Conservation (phyloP, 2,113 vertebrate genomes). For the Trogon surrucura region DNA sequence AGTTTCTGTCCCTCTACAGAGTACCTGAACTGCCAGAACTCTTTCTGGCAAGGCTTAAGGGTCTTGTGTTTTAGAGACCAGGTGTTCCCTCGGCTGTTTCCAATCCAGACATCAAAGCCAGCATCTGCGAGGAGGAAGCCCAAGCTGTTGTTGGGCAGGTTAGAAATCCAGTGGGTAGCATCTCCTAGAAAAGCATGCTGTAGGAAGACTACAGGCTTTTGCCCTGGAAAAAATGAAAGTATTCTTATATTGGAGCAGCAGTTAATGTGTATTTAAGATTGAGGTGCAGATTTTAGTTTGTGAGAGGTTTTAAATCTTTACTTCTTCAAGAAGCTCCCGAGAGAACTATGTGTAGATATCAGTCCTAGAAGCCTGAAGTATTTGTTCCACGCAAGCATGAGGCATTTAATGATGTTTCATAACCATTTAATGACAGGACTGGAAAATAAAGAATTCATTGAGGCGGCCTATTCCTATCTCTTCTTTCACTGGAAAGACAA, state of each 20-base stretch:
- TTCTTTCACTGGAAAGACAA: neutral
- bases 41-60: constrained; percentile 77
- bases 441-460: neutral
- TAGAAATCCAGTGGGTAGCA: constrained; percentile 93
- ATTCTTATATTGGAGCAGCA: neutral
- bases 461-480: neutral
- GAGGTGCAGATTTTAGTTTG: neutral
- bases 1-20: neutral
- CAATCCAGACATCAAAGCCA: constrained; percentile 93
- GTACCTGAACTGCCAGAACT: constrained; percentile 94
- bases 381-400: neutral
- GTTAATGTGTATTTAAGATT: neutral
- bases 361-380: neutral
- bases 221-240: constrained; percentile 70
- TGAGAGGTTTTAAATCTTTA: neutral
- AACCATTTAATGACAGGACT: neutral
- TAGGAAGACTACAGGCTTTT: constrained; percentile 83
- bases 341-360: neutral
- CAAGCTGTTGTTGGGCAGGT: constrained; percentile 86
- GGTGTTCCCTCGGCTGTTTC: constrained; percentile 92
- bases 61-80: constrained; percentile 89
- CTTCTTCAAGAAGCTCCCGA: neutral
- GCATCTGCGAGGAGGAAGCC: constrained; percentile 90
- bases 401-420: neutral
- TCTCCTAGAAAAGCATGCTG: constrained; percentile 95